Base-by-base conservation (phyloP, 2,888 invertebrate species). In the Eupithecia vulgata region DNA sequence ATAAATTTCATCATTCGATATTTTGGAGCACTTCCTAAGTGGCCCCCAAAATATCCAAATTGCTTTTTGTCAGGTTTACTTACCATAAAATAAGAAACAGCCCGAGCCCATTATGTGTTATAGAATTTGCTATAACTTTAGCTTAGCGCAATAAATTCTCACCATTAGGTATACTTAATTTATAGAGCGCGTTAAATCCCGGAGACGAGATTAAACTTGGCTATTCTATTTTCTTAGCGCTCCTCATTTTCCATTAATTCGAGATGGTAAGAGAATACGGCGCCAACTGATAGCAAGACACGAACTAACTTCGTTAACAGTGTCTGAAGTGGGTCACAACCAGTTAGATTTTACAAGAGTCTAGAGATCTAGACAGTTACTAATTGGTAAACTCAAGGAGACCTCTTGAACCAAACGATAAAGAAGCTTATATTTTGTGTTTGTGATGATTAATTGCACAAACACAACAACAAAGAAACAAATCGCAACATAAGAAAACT, bases 101-200 rank as follows among this genome's bases (percentile, higher is more conserved):
- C 48, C 64, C 48, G 42, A n/a, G 37, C 8, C 70, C 70, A 72
- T 76, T 69, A 71, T 62, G 48, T 72, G 71, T 70, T 69, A 76
- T 70, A 48, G 68, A 72, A 70, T 76, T 76, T 72, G 76, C 71
- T 72, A 73, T 76, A 76, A 76, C 69, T 74, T 72, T 61, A 73
- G 71, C 67, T 71, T 40, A 70, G 76, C 42, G 73, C 72, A 71
- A 72, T 76, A 76, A 76, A 76, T 76, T 72, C 70, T 45, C 68
- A 75, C 72, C 61, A 70, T 75, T 70, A 75, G 70, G 72, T 67
- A 57, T 57, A 73, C 65, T 37, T 75, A 72, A 75, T 73, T 75
- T 72, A 75, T 75, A 68, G 70, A 65, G 68, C 65, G 66, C 72
- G 70, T 72, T 75, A 72, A 64, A 67, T 75, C 75, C 65, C 67